Conservation (phyloP, 2,113 vertebrate genomes). For the Peucedramus taeniatus region DNA sequence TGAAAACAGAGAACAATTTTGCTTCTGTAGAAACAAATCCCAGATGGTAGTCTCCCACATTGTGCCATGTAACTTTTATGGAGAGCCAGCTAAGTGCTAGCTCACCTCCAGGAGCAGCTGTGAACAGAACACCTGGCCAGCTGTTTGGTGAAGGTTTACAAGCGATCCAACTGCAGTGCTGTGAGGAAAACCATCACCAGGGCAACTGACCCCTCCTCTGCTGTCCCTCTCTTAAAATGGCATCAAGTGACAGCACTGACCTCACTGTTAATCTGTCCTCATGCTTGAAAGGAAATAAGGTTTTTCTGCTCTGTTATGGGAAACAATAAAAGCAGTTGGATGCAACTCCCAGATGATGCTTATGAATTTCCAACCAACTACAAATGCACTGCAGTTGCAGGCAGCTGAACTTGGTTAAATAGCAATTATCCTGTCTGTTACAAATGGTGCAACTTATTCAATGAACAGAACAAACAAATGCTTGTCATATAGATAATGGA, state of each 20-base stretch:
- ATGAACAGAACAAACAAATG: background rate
- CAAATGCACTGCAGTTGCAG: background rate
- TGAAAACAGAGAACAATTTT: background rate
- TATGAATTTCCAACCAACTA: background rate
- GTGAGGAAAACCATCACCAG: background rate
- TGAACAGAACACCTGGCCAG: background rate
- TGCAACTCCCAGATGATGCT: background rate
- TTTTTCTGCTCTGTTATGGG: background rate
- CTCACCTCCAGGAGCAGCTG: background rate
- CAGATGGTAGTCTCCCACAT: background rate
- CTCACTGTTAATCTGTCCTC: background rate
- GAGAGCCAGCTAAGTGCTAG: background rate
- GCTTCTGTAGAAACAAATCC: background rate
- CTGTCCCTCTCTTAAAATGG: background rate
- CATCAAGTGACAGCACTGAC: background rate
- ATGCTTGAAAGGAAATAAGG: background rate
- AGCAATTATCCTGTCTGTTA: background rate
- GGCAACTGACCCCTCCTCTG: background rate
- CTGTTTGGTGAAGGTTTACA: background rate
- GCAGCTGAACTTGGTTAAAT: constrained; percentile 16
- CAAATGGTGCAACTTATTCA: background rate
- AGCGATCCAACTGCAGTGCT: fast-evolving
- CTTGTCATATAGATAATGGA: background rate
- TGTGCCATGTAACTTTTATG: background rate
- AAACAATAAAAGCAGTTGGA: background rate